Percentiles rank a stretch among this genome's conserved stretches.
phyloP scores from a whole-genome alignment of 1,140 invertebrate species.

The Bradynema listronoti region DNA sequence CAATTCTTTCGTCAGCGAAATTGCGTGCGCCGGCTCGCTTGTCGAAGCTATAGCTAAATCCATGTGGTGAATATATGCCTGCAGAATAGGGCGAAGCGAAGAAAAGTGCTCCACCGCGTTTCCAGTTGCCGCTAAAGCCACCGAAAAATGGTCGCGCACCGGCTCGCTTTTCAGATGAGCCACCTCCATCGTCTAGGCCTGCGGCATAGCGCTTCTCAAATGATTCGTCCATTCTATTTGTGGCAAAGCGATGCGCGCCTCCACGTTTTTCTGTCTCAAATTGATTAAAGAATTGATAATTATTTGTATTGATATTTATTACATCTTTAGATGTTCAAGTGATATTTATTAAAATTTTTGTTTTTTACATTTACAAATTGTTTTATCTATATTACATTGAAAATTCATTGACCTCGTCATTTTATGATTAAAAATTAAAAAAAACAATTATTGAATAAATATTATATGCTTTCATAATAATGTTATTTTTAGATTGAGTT shows the following conservation, averaged over 20 bases:
- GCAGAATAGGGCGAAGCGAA: conserved; percentile 3
- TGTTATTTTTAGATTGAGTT: too few relatives aligned
- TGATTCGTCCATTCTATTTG: neutral
- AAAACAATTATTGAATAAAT: too few relatives aligned
- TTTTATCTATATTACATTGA: too few relatives aligned
- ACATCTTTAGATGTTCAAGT: too few relatives aligned
- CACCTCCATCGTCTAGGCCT: neutral
- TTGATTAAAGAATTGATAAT: too few relatives aligned
- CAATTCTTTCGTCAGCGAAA: too few relatives aligned
- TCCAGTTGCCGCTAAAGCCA: neutral
- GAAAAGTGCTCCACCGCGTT: conserved; percentile 1
- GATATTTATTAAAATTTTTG: too few relatives aligned
- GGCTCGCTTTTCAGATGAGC: neutral
- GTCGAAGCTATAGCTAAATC: neutral
- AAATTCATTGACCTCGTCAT: too few relatives aligned
- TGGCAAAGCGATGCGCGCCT: neutral
- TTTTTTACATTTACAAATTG: too few relatives aligned
- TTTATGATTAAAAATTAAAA: too few relatives aligned
- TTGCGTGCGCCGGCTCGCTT: neutral
- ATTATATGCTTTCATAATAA: too few relatives aligned
- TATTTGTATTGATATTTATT: too few relatives aligned
- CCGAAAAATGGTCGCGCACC: conserved; percentile 4
- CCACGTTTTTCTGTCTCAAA: neutral
- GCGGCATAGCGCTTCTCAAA: conserved; percentile 4
- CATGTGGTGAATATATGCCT: neutral